Percentiles rank a stretch among this genome's conserved stretches.
These are phyloP conservation scores for Agonopterix subpropinquella DNA, from an alignment of 2,888 invertebrate species.

Conservation along the genomic window DNA sequence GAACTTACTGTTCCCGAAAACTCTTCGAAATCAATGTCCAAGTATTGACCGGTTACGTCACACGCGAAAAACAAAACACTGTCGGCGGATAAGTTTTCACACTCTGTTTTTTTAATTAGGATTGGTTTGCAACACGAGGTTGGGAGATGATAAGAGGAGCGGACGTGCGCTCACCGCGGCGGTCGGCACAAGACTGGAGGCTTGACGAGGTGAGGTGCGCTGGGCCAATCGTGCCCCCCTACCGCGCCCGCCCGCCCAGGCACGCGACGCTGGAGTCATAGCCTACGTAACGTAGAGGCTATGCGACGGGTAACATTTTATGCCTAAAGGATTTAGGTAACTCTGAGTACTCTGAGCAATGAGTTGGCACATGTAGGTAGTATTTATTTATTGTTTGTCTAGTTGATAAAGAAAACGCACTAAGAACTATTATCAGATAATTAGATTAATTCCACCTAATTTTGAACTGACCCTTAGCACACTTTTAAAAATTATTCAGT, in stretches of 20 bases:
- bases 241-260: conserved; percentile 49
- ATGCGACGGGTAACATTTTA: background rate
- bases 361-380: too few relatives aligned
- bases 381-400: too few relatives aligned
- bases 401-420: too few relatives aligned
- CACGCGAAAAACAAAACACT: conserved; percentile 34
- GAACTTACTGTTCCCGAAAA: too few relatives aligned
- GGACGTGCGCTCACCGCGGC: conserved; percentile 28
- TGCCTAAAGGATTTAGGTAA: background rate
- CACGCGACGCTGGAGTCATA: conserved; percentile 41
- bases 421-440: too few relatives aligned
- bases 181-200: conserved; percentile 54
- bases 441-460: too few relatives aligned
- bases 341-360: too few relatives aligned
- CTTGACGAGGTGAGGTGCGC: conserved; percentile 35
- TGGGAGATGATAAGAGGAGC: conserved; percentile 15
- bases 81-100: conserved; percentile 20
- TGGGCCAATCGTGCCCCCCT: conserved; percentile 41
- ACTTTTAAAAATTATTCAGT: too few relatives aligned
- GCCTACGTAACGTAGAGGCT: conserved; percentile 21
- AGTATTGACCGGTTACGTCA: conserved; percentile 19
- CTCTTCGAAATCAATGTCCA: background rate
- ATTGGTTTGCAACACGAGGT: conserved; percentile 48
- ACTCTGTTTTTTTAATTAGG: conserved; percentile 50
- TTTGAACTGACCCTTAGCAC: too few relatives aligned